Base-by-base conservation (phyloP, 2,888 invertebrate genomes). In the Cordilura impudica region DNA sequence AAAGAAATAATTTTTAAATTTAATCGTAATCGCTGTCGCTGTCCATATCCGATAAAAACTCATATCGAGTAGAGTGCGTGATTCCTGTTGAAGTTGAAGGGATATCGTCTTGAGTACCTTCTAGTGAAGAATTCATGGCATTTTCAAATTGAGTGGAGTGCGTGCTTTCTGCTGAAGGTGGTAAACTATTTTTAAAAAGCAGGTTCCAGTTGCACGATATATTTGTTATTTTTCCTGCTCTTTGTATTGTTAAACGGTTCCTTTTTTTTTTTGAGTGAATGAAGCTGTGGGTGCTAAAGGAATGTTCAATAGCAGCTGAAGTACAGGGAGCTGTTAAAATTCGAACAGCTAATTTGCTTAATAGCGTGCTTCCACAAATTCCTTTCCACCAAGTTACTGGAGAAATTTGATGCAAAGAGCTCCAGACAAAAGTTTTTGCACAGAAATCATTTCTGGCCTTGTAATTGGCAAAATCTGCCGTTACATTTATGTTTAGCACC, bases 181-280 rank as follows among this genome's bases (percentile, higher is more conserved):
- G 47, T 45, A 47, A 54, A 56, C 45, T 67, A 47, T 51, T 58
- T 39, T 35, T 56, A 56, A 43, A 54, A 54, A 54, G 29, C 54
- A 54, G 18, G 29, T 54, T 54, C 31, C 54, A 31, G 54, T 54
- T 60, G 60, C 60, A 60, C 23, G 43, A 60, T 23, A 60, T 60
- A 45, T 60, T 43, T 63, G 47, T 49, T 63, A 49, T 71, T 61
- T 70, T 74, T 67, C 67, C 74, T 31, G 73, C 58, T 31, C 19
- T 74, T 39, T 66, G 51, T 73, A 65, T 66, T 66, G 56, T 71
- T 71, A 63, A 54, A 53, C 71, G 54, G 53, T 61, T 71, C 71
- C 61, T 71, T 71, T 61, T 71, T 56, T 72, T 65, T 26, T n/a
- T n/a, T n/a, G n/a, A 72, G 23, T 56, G 72, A 63, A 72, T 72